Percentiles rank a stretch among this genome's conserved stretches.
Conservation (phyloP, 2,888 invertebrate genomes). For the Nasonia oneida region DNA sequence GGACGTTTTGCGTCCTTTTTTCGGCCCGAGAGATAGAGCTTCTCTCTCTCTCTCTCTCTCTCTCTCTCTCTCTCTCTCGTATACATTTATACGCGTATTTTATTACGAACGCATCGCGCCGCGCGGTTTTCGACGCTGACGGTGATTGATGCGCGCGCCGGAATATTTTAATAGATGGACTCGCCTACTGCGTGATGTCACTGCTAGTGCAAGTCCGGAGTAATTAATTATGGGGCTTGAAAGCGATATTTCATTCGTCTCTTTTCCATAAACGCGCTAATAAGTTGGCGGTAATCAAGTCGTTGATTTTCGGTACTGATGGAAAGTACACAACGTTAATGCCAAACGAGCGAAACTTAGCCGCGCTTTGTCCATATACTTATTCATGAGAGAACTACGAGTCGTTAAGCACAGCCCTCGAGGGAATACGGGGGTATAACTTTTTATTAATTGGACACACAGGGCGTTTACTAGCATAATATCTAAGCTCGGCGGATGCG, state of each 20-base stretch:
- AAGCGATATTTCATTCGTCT: background rate
- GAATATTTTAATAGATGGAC: slow-evolving; percentile 2
- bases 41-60: background rate
- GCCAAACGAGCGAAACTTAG: background rate
- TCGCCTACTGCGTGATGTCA: background rate
- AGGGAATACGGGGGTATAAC: background rate
- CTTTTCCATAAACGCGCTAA: no score
- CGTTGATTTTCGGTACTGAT: background rate
- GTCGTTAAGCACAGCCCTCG: background rate
- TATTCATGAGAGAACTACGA: slow-evolving; percentile 30
- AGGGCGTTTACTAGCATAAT: background rate
- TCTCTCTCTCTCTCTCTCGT: background rate
- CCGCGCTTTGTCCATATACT: slow-evolving; percentile 7
- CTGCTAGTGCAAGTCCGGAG: background rate
- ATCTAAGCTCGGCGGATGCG: background rate
- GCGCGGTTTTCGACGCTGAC: background rate
- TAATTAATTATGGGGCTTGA: background rate
- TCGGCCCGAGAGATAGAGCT: background rate
- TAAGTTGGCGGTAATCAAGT: background rate
- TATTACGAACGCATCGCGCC: background rate
- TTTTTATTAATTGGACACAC: slow-evolving; percentile 9
- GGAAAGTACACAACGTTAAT: background rate
- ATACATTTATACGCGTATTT: background rate
- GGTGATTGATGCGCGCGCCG: background rate
- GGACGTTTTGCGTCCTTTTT: slow-evolving; percentile 58